Evolutionary conservation across 1,140 invertebrate species (phyloP).

Genomic region (Lordiphosa mommai): DNA sequence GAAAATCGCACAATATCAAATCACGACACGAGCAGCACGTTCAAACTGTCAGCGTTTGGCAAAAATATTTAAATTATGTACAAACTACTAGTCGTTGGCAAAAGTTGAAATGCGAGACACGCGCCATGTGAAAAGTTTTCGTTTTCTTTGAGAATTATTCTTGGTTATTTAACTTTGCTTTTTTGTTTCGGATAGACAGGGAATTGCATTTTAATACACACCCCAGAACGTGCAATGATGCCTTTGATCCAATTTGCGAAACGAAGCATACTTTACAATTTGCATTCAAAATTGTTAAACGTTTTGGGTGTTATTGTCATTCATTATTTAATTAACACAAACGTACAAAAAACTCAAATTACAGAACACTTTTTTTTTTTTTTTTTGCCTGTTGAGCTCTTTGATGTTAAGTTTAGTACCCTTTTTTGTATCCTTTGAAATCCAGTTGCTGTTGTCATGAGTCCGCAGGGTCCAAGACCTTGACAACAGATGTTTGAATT

Average conservation of each 20-base stretch:
- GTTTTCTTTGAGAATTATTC: slow-evolving; percentile 36
- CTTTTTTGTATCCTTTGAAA: not conserved
- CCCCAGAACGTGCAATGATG: no score
- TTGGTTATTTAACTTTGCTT: slow-evolving; percentile 43
- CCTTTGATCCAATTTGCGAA: slow-evolving; percentile 68
- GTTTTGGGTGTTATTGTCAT: slow-evolving; percentile 5
- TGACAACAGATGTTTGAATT: slow-evolving; percentile 47
- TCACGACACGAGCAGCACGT: slow-evolving; percentile 54
- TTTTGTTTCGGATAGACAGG: slow-evolving; percentile 24
- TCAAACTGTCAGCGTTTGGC: slow-evolving; percentile 48
- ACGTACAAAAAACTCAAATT: slow-evolving; percentile 21
- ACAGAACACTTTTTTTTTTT: slow-evolving; percentile 10
- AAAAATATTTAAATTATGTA: slow-evolving; percentile 73
- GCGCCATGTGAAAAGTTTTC: slow-evolving; percentile 43
- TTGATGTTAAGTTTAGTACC: not conserved
- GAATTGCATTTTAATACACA: slow-evolving; percentile 56
- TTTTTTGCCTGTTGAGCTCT: slow-evolving; percentile 6
- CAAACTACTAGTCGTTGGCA: slow-evolving; percentile 50
- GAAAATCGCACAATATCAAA: slow-evolving; percentile 46
- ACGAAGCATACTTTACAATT: slow-evolving; percentile 54
- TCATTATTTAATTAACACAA: slow-evolving; percentile 36
- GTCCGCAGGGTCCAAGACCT: slow-evolving; percentile 41
- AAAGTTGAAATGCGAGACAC: slow-evolving; percentile 67
- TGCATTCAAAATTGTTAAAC: slow-evolving; percentile 36
- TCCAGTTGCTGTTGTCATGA: not conserved